These are phyloP conservation scores for Pristionchus maxplancki DNA, from an alignment of 2,888 invertebrate genomes.

Conservation along the genomic window DNA sequence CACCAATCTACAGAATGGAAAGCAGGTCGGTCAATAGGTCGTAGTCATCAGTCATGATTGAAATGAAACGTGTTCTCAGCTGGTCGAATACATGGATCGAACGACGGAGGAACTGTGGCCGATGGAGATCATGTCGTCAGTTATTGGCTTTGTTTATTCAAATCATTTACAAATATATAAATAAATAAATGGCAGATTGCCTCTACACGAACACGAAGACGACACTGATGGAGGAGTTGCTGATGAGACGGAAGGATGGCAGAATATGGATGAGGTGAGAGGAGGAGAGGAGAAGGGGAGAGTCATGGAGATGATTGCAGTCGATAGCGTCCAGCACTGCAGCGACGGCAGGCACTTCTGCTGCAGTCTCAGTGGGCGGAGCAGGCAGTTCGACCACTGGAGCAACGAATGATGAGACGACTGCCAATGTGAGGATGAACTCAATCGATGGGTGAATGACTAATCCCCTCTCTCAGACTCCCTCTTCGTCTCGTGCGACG, in stretches of 20 bases:
- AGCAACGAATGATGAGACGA: background rate
- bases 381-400: background rate
- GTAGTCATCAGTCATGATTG: background rate
- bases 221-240: background rate
- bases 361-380: background rate
- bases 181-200: background rate
- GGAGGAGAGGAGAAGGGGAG: background rate
- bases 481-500: background rate
- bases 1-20: conserved; percentile 53
- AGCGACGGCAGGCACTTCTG: background rate
- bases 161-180: background rate
- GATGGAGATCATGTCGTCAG: conserved; percentile 50
- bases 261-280: background rate
- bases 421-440: background rate
- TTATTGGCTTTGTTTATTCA: background rate
- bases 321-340: background rate
- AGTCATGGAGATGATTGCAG: background rate
- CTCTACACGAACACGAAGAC: conserved; percentile 25
- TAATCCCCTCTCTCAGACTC: background rate
- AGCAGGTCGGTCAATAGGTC: conserved; percentile 25
- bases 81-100: conserved; percentile 51
- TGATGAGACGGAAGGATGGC: background rate
- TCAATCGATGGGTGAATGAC: background rate
- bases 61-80: background rate
- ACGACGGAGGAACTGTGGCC: conserved; percentile 49